Base-by-base conservation (phyloP, 2,113 vertebrate species). In the Himantopus leucocephalus region DNA sequence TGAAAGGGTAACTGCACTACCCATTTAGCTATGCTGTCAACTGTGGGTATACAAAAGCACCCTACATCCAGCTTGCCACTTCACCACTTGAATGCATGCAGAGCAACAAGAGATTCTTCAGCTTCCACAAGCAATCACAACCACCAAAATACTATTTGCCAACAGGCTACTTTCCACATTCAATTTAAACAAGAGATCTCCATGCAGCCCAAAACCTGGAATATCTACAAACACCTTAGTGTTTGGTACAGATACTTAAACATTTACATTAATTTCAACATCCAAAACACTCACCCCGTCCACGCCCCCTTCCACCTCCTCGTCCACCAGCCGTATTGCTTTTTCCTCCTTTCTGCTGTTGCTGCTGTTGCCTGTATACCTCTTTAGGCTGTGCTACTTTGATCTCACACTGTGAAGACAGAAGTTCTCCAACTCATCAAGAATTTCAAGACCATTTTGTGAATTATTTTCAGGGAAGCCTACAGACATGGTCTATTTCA, bases 311-410 rank as follows among this genome's bases (percentile, higher is more conserved):
- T 85, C 98, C 97, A 6, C 98, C 98, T 88, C 98, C 98, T 94
- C 98, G 94, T 41, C 98, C 98, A 55, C 97, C 97, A 95, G 98
- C 87, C 2, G 98, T 43, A 70, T 98, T 98, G 52, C 98, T 98
- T 95, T 98, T 98, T 48, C 98, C 98, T 92, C 98, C 98, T 95
- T 98, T 98, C 37, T 98, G 98, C 63, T 98, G 98, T 63, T 99
- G 99, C 64, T 99, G 99, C 71, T 99, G 98, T 55, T 99, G 99
- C 86, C 98, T 98, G 97, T 99, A 99, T 5, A 99, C 98, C 84
- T 99, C 99, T 97, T 99, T 99, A 74, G 99, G 99, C 85, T 99
- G 99, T 80, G 99, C 99, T 94, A 99, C 99, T 98, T 99, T 99
- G 81, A 99, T 98, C 97, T 99, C 99, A 97, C 99, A 99, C 99